A percentile compares a stretch with the other conserved stretches of the same genome.
Conservation (phyloP, 2,113 vertebrate species). For the Elaphurus davidianus region DNA sequence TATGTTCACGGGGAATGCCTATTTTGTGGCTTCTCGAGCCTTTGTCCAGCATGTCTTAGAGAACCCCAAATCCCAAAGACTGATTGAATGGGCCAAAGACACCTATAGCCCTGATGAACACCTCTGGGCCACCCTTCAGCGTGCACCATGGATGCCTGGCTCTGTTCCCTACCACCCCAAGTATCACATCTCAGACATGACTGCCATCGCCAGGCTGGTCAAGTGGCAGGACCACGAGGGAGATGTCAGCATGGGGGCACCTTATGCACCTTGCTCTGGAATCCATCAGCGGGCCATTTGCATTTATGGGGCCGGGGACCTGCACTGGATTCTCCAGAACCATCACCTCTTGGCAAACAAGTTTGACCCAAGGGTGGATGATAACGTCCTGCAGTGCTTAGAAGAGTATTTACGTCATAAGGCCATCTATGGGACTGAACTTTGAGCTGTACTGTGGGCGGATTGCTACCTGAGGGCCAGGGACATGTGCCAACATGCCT, state of each 20-base stretch:
- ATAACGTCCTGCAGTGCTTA: conserved; percentile 86
- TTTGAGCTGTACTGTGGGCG: conserved; percentile 34
- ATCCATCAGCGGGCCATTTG: conserved; percentile 83
- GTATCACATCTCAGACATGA: conserved; percentile 89
- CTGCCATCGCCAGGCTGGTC: conserved; percentile 86
- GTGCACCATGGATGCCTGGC: conserved; percentile 87
- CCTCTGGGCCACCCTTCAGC: conserved; percentile 93
- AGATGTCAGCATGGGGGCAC: conserved; percentile 83
- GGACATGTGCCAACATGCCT: neutral
- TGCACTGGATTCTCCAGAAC: conserved; percentile 88
- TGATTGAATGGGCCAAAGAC: conserved; percentile 92
- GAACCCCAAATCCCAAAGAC: conserved; percentile 63
- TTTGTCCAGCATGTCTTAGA: conserved; percentile 87
- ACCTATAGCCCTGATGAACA: conserved; percentile 95
- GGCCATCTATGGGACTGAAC: conserved; percentile 75
- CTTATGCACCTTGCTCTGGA: conserved; percentile 89
- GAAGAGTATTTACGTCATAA: conserved; percentile 87
- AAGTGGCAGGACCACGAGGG: conserved; percentile 88
- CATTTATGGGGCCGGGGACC: conserved; percentile 89
- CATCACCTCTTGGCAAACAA: conserved; percentile 94
- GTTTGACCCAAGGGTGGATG: conserved; percentile 90
- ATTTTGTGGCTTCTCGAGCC: conserved; percentile 85
- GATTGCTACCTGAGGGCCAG: neutral
- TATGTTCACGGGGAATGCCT: conserved; percentile 91
- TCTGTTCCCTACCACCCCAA: conserved; percentile 81